A percentile compares a stretch with the other conserved stretches of the same genome.
Conservation (phyloP, 2,888 invertebrate genomes). For the Drosophila colorata region DNA sequence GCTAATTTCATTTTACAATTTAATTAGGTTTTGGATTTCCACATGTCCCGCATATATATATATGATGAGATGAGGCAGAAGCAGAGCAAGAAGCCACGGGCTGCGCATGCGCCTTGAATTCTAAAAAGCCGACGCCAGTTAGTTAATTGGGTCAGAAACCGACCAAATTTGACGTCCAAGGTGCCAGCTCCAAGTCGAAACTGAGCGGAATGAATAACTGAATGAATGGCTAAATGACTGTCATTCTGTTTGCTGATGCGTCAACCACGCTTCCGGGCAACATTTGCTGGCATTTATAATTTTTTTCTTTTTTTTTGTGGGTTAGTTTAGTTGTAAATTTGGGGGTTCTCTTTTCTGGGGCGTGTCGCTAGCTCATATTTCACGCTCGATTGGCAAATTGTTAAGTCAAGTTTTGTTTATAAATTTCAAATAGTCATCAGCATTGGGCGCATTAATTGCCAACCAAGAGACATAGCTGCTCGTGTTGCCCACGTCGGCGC, state of each 20-base stretch:
- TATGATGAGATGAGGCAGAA: slow-evolving; percentile 5
- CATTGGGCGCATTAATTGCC: slow-evolving; percentile 45
- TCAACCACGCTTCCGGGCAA: slow-evolving; percentile 44
- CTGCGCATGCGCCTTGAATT: slow-evolving; percentile 65
- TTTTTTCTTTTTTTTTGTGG: slow-evolving; percentile 2
- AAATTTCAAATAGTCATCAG: slow-evolving; percentile 32
- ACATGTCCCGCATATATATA: slow-evolving; percentile 72
- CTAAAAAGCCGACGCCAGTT: slow-evolving; percentile 14
- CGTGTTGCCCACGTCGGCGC: slow-evolving; percentile 52
- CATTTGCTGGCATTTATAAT: neutral
- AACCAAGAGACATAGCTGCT: slow-evolving; percentile 10
- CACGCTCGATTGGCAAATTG: slow-evolving; percentile 55
- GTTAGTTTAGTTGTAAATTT: slow-evolving; percentile 3
- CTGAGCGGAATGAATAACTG: slow-evolving; percentile 5
- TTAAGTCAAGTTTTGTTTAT: slow-evolving; percentile 18
- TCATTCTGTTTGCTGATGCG: slow-evolving; percentile 36
- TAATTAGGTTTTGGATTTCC: slow-evolving; percentile 73
- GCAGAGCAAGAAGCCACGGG: slow-evolving; percentile 36
- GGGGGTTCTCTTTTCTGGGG: slow-evolving; percentile 12
- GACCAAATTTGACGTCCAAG: slow-evolving; percentile 20
- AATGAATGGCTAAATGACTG: neutral
- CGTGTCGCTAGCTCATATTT: slow-evolving; percentile 65
- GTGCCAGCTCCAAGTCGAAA: too few species aligned
- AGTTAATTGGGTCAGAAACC: slow-evolving; percentile 47
- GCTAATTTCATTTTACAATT: slow-evolving; percentile 76